Base-by-base conservation (phyloP, 1,140 invertebrate species). In the Eufriesea mexicana region DNA sequence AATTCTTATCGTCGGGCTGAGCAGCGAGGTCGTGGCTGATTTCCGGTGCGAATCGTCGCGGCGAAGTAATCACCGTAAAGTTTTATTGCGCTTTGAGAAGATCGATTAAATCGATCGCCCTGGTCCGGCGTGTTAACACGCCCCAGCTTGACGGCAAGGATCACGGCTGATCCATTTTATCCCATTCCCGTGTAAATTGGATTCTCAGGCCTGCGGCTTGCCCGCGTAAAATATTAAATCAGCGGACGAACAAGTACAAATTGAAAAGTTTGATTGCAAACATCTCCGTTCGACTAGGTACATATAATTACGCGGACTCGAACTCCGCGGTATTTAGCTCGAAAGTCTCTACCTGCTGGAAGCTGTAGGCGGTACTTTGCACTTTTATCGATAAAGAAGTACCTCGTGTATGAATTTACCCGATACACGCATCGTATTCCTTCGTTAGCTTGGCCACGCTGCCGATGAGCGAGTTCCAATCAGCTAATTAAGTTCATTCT, bases 91-190 rank as follows among this genome's bases (percentile, higher is more conserved):
- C 25, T 1, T 49, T 5, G 74, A 20, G 5, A 23, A 23, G 49
- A 66, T 77, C 74, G 74, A 66, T 77, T 77, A 77, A 77, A 66
- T 66, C 25, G 74, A 77, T 77, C 61, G 9, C 47, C 45, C 23
- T 75, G 25, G 73, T 51, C 59, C 45, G 42, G 57, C 20, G 62
- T 62, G 74, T 66, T 66, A 77, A 77, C 74, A 66, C 61, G 28
- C 20, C 54, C 14, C 61, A 45, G 61, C 47, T 66, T 77, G 61
- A 47, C 61, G 28, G 74, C 28, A 59, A 59, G 66, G 35, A 79
- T 79, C 76, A 70, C 35, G 45, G 54, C 23, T 42, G 35, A 79
- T 70, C 54, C n/a, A 59, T 49, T 79, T 59, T 49, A 70, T 49
- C 76, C 66, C 16, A 57, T 59, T 79, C 64, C 45, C 23, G 35